Percentiles rank a stretch among this genome's conserved stretches.
Conservation (phyloP, 2,113 vertebrate genomes). For the Corythornis madagascariensis region DNA sequence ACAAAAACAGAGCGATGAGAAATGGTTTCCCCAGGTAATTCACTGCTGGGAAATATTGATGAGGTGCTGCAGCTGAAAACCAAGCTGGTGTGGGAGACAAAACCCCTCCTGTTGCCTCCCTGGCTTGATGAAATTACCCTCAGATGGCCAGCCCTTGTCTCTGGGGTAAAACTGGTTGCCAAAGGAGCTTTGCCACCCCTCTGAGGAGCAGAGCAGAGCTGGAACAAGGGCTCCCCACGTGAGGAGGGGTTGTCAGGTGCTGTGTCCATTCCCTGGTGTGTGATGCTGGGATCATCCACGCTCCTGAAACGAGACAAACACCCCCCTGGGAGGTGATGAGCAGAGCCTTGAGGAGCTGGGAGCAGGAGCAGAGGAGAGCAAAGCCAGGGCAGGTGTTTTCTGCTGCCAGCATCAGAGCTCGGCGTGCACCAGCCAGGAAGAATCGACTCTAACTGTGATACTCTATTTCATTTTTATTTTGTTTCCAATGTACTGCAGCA, state of each 20-base stretch:
- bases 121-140: background rate
- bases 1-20: background rate
- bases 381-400: no score
- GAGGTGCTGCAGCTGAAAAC: background rate
- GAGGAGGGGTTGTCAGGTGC: background rate
- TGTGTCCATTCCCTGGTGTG: rapidly evolving
- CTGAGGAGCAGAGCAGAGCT: background rate
- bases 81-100: background rate
- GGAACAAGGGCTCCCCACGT: no score
- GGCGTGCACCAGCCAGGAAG: background rate
- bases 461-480: background rate
- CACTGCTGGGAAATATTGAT: background rate
- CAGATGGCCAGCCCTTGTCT: rapidly evolving
- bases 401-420: rapidly evolving
- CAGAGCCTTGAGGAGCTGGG: background rate
- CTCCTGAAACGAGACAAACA: background rate
- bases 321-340: rapidly evolving
- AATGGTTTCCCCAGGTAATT: background rate
- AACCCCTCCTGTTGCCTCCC: background rate
- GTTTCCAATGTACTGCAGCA: rapidly evolving
- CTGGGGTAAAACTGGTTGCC: background rate
- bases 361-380: background rate
- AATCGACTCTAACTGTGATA: background rate
- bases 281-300: rapidly evolving
- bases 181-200: background rate